Evolutionary conservation across 2,113 vertebrate species (phyloP).

Genomic region (Murina feae): DNA sequence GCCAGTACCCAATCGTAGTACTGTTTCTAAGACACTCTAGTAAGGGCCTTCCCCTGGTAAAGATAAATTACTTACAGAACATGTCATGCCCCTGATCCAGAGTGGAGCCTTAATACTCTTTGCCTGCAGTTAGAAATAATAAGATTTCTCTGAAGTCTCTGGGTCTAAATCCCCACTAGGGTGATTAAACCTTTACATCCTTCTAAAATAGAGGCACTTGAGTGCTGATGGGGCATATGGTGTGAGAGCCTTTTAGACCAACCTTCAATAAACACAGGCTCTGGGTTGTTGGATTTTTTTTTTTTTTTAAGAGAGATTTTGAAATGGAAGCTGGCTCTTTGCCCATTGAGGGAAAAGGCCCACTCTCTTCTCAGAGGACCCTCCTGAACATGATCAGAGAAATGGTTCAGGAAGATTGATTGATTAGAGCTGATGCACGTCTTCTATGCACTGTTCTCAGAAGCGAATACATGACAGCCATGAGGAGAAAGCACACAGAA

Average conservation of each 20-base stretch:
- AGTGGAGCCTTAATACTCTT: conserved; percentile 74
- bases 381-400: background rate
- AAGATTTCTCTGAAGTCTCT: conserved; percentile 76
- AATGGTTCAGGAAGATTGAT: conserved; percentile 48
- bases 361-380: conserved; percentile 45
- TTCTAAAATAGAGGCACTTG: conserved; percentile 64
- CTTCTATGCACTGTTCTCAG: background rate
- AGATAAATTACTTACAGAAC: conserved; percentile 74
- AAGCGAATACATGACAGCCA: background rate
- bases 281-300: conserved; percentile 36
- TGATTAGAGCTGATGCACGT: background rate
- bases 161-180: conserved; percentile 75
- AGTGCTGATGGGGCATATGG: conserved; percentile 51
- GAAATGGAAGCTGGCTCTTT: conserved; percentile 61
- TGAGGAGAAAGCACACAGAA: conserved; percentile 1
- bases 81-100: conserved; percentile 73
- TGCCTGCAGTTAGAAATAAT: conserved; percentile 78
- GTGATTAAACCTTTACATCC: conserved; percentile 75
- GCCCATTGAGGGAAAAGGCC: conserved; percentile 32
- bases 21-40: conserved; percentile 63
- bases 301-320: conserved; percentile 38
- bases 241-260: conserved; percentile 60
- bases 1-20: background rate
- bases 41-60: conserved; percentile 64
- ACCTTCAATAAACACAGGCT: conserved; percentile 72